Evolutionary conservation across 2,888 invertebrate species (phyloP), one percentile per base, ranked within the genome.

Genomic region (Synanthedon formicaeformis): DNA sequence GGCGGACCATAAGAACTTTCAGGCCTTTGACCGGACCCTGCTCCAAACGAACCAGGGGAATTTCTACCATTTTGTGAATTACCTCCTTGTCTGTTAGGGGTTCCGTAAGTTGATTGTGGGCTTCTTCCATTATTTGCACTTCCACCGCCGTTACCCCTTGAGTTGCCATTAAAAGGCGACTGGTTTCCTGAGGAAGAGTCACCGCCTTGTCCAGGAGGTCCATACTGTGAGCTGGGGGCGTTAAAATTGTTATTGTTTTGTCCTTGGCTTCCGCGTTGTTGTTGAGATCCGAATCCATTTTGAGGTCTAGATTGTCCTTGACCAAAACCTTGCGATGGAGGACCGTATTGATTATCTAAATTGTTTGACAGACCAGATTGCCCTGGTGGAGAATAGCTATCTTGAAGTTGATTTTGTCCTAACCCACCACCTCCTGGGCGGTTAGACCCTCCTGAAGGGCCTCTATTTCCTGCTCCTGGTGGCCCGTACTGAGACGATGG

Each of bases 1-100:
- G 85, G 84, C 34, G 81, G 73, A 2, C 83, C 84, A 56, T 85
- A 84, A 5, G 84, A 80, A 54, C 66, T 77, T 41, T 80, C 78
- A 4, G 82, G 82, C 51, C 58, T 61, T 61, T 76, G 73, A 23
- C 70, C 69, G 53, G 67, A 69, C 12, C 67, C 70, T 41, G 62
- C 57, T 10, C 64, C 64, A 41, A 62, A 64, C 53, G 62, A 64
- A 23, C 59, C 60, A 52, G 52, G 52, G 50, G 60, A 58, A 53
- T 57, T 60, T 34, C 58, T 60, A 52, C 61, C 57, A 34, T 65
- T 62, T 23, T 52, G 50, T 56, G 48, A 40, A 27, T 50, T 57
- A 41, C 67, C 64, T 51, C 62, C 64, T 45, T 63, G 66, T 16
- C 66, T 66, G 41, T 66, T 73, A 41, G 83, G 78, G 41, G 76